Conservation (phyloP, 2,113 vertebrate species). For the Melanostigma gelatinosum region DNA sequence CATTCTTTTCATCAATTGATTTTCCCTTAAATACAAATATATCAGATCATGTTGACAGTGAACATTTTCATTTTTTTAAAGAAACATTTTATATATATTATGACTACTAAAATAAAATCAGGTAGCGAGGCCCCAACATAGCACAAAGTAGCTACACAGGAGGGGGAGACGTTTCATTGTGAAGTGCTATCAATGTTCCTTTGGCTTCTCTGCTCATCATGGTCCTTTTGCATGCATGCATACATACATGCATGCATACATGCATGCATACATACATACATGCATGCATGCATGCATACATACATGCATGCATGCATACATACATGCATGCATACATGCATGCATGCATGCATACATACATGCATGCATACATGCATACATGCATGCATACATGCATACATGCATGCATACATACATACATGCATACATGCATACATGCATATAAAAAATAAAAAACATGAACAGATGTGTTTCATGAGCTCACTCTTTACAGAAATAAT, state of each 20-base stretch:
- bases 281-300: too few species aligned
- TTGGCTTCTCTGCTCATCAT: slow-evolving; percentile 74
- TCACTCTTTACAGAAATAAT: slow-evolving; percentile 72
- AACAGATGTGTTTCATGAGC: slow-evolving; percentile 50
- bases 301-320: neutral
- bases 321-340: neutral
- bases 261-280: neutral
- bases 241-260: neutral
- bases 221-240: slow-evolving; percentile 37
- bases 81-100: slow-evolving; percentile 55
- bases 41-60: slow-evolving; percentile 77
- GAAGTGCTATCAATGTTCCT: slow-evolving; percentile 76
- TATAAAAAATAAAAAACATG: slow-evolving; percentile 61
- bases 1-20: slow-evolving; percentile 65
- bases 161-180: slow-evolving; percentile 43
- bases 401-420: neutral
- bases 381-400: neutral
- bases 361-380: neutral
- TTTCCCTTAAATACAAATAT: slow-evolving; percentile 76
- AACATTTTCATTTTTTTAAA: slow-evolving; percentile 62
- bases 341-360: too few species aligned
- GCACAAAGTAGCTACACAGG: slow-evolving; percentile 50
- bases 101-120: slow-evolving; percentile 73
- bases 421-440: too few species aligned
- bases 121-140: slow-evolving; percentile 61